Base-by-base conservation (phyloP, 2,888 invertebrate species). In the Lithophane leautieri region DNA sequence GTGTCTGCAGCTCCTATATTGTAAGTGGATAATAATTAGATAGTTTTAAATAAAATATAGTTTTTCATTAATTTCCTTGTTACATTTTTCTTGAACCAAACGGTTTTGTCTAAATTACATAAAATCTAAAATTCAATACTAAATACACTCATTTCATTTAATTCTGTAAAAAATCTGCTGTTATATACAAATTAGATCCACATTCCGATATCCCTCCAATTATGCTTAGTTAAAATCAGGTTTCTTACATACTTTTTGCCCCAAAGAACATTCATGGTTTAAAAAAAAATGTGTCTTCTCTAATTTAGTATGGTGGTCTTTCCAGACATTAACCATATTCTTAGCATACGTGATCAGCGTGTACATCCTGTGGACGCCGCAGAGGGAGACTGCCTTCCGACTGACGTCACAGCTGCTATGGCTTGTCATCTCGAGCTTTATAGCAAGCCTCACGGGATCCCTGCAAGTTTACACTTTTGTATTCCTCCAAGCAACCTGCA, bases 381-480 rank as follows among this genome's bases (percentile, higher is more conserved):
- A 97, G 80, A 97, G 98, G 79, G 97, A 97, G 28, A 94, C 94
- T 11, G 94, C 97, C 73, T 98, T 98, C 90, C 97, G 98, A 60
- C 97, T 97, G 69, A 97, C 97, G 16, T 98, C 99, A 0, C 97
- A 97, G 84, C 94, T 97, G 1, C 93, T 98, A 40, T 99, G 99
- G 99, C 94, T 98, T 22, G 95, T 98, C 8, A 94, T 98, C 52
- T 97, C 98, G 34, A 97, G 98, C 84, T 98, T 98, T 90, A 88
- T 98, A 19, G 98, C 98, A 65, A 98, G 98, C 86, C 96, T 98
- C 56, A 97, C 98, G 3, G 98, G 98, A 1, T 97, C 97, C 1
- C 97, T 98, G 60, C 97, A 98, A 93, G 97, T 98, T n/a, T 97
- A 98, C 66, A 97, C 98, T 28, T 98, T 98, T 92, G 95, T 98